Evolutionary conservation across 64 coral and sea anemone species (phyloP).

Genomic region (Actinia tenebrosa): DNA sequence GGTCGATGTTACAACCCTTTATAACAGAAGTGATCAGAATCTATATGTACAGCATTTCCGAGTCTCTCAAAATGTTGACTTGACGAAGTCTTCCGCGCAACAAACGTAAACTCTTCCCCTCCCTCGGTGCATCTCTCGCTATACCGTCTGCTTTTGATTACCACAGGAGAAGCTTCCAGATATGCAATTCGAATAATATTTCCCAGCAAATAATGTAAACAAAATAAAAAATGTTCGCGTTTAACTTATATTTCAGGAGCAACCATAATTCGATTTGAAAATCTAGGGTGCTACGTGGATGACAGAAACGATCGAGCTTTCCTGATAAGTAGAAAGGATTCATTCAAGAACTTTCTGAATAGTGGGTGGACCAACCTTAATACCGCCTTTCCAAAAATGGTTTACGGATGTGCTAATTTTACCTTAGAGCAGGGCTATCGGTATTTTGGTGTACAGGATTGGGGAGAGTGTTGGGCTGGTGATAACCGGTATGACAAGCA

Average conservation of each 20-base stretch:
- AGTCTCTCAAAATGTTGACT: too few relatives aligned
- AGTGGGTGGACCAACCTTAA: neutral
- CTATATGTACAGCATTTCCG: too few relatives aligned
- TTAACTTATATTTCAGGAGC: neutral
- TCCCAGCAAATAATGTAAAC: too few relatives aligned
- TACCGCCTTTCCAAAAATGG: neutral
- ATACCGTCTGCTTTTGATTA: too few relatives aligned
- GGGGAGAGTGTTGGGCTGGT: neutral
- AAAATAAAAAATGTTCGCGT: too few relatives aligned
- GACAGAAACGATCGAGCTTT: neutral
- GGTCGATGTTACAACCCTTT: too few relatives aligned
- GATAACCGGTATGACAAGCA: neutral
- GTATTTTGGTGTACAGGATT: conserved; percentile 2
- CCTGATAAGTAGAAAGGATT: neutral
- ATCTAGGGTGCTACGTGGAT: neutral
- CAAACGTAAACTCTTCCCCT: too few relatives aligned
- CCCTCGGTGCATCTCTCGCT: too few relatives aligned
- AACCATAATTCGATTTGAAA: neutral
- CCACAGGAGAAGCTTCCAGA: too few relatives aligned
- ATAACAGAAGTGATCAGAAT: too few relatives aligned
- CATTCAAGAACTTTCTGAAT: neutral
- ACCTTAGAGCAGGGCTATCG: neutral
- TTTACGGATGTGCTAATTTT: neutral
- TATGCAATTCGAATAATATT: too few relatives aligned
- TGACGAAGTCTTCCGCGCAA: too few relatives aligned